Conservation (phyloP, 2,113 vertebrate genomes). For the Andinoacara biseriatus region DNA sequence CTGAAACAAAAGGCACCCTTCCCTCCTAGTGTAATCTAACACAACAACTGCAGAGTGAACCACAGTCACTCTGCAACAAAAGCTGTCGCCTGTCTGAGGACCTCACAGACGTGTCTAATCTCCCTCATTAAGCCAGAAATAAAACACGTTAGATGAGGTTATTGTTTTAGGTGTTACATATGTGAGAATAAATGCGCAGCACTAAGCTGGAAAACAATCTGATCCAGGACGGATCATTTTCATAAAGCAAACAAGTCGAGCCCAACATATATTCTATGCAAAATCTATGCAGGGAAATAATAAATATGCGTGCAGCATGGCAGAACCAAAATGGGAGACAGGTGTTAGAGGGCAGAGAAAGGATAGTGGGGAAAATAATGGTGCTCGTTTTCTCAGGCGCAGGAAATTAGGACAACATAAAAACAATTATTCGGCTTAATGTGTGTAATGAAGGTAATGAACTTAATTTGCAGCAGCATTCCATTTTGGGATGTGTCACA, state of each 20-base stretch:
- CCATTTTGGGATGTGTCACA: conserved; percentile 55
- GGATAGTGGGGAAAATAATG: conserved; percentile 43
- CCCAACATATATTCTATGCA: conserved; percentile 51
- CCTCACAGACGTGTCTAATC: conserved; percentile 48
- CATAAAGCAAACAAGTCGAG: conserved; percentile 59
- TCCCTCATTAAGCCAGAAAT: conserved; percentile 59
- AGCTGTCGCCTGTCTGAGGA: conserved; percentile 34
- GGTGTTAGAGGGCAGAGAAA: conserved; percentile 74
- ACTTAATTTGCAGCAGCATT: conserved; percentile 58
- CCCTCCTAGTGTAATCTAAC: conserved; percentile 56
- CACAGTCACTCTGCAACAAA: conserved; percentile 32
- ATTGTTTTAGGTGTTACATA: conserved; percentile 56
- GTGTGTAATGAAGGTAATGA: conserved; percentile 72
- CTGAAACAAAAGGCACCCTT: conserved; percentile 69
- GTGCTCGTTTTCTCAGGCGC: conserved; percentile 36
- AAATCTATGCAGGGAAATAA: conserved; percentile 63
- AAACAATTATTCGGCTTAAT: conserved; percentile 74
- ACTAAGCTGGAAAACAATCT: conserved; percentile 44
- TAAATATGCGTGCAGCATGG: conserved; percentile 61
- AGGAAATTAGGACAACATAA: conserved; percentile 67
- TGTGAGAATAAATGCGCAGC: conserved; percentile 23
- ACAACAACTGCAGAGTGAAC: conserved; percentile 56
- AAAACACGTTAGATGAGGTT: conserved; percentile 43
- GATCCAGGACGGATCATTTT: conserved; percentile 57
- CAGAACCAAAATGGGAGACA: conserved; percentile 70